Evolutionary conservation across 2,888 invertebrate genomes (phyloP).

Genomic region (Nephrotoma flavescens): DNA sequence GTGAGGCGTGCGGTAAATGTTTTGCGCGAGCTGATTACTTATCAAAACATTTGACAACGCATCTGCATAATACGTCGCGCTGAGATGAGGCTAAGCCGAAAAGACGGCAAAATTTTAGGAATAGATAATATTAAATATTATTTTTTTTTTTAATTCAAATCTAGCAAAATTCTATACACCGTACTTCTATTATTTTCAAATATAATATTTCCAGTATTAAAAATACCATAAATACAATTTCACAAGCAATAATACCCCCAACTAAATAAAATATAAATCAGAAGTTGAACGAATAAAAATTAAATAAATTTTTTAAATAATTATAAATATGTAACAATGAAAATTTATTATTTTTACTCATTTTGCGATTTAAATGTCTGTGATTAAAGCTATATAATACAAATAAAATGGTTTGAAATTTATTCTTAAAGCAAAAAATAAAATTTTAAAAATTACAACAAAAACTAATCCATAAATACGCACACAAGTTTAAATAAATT

Average conservation of each 20-base stretch:
- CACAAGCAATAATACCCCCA: neutral
- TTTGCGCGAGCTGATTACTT: conserved; percentile 82
- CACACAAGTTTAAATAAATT: neutral
- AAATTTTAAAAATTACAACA: neutral
- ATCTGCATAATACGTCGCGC: conserved; percentile 61
- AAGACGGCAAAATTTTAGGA: conserved; percentile 34
- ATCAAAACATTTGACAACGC: conserved; percentile 81
- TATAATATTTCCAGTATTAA: neutral
- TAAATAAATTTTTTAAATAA: neutral
- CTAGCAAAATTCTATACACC: neutral
- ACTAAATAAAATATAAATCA: neutral
- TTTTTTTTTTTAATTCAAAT: neutral
- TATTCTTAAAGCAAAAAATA: neutral
- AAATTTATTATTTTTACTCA: neutral
- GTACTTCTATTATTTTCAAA: neutral
- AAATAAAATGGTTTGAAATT: neutral
- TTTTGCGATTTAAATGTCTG: conserved; percentile 2
- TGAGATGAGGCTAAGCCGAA: conserved; percentile 34
- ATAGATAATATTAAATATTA: conserved; percentile 5
- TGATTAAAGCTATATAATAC: conserved; percentile 1
- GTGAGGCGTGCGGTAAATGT: conserved; percentile 84
- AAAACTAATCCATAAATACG: neutral
- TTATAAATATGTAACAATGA: neutral
- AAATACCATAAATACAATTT: neutral
- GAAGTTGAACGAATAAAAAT: neutral